phyloP scores from a whole-genome alignment of 2,797 vertebrate genomes.

The Phyllotis vaccarum region DNA sequence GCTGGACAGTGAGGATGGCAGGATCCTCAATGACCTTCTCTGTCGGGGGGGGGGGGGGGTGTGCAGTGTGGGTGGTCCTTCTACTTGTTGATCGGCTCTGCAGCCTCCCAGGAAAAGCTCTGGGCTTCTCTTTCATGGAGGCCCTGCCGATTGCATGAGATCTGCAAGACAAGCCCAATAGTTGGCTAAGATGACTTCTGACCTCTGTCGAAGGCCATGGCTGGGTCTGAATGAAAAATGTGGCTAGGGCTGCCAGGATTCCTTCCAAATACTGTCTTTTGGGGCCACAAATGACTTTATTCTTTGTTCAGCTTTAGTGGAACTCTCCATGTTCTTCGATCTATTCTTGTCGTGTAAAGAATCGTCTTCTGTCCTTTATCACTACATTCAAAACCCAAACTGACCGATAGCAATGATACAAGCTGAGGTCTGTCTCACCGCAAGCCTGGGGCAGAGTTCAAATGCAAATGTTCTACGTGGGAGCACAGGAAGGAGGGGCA shows the following conservation, averaged over 20 bases:
- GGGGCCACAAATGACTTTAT: not conserved
- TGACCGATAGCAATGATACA: not conserved
- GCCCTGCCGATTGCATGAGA: not conserved
- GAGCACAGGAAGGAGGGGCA: not conserved
- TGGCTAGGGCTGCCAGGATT: not conserved
- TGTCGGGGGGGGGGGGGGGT: too few relatives aligned
- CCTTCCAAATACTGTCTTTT: not conserved
- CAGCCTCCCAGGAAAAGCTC: not conserved
- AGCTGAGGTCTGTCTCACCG: not conserved
- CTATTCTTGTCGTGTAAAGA: not conserved
- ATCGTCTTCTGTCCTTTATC: not conserved
- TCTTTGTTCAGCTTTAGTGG: not conserved
- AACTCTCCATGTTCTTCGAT: not conserved
- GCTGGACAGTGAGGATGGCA: accelerated
- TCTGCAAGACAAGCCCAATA: not conserved
- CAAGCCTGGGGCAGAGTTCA: not conserved
- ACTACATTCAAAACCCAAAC: not conserved
- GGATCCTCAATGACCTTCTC: not conserved
- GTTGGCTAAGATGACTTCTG: too few relatives aligned
- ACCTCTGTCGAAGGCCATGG: too few relatives aligned
- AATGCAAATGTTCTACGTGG: not conserved
- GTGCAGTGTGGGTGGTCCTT: not conserved
- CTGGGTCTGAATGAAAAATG: not conserved
- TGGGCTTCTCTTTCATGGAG: not conserved
- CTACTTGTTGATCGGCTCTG: not conserved